Evolutionary conservation across 30 jellyfish, hydroid and myxozoan genomes (phyloP).

Genomic region (Haliclystus octoradiatus): DNA sequence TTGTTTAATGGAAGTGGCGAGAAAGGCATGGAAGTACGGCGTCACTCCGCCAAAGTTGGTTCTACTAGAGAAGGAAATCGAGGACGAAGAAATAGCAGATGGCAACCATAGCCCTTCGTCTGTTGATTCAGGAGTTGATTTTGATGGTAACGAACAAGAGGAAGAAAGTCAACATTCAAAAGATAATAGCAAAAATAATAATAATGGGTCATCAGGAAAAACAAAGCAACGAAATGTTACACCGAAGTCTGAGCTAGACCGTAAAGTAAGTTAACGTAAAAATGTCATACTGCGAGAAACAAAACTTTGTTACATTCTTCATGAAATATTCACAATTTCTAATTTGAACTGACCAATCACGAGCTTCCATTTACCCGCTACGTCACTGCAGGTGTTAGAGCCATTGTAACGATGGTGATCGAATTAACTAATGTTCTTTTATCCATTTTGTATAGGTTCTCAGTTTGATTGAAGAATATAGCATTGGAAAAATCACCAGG

Average conservation of each 20-base stretch:
- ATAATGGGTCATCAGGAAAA: not conserved
- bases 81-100: conserved; percentile 51
- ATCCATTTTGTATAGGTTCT: conserved; percentile 45
- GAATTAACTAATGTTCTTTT: no score
- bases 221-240: not conserved
- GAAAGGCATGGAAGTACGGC: conserved; percentile 76
- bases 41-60: conserved; percentile 86
- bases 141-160: not conserved
- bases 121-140: conserved; percentile 87
- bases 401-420: no score
- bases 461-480: conserved; percentile 49
- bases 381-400: no score
- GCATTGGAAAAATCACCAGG: conserved; percentile 40
- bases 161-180: no score
- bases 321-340: no score
- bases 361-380: no score
- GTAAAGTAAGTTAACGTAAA: not conserved
- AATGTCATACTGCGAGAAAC: no score
- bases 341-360: no score
- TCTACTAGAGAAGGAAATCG: conserved; percentile 70
- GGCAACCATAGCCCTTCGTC: conserved; percentile 57
- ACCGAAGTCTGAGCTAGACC: not conserved
- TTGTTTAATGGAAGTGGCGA: conserved; percentile 95
- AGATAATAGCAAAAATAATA: no score
- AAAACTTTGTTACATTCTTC: no score